Conservation (phyloP, 2,888 invertebrate genomes). For the Vesta saturnalis region DNA sequence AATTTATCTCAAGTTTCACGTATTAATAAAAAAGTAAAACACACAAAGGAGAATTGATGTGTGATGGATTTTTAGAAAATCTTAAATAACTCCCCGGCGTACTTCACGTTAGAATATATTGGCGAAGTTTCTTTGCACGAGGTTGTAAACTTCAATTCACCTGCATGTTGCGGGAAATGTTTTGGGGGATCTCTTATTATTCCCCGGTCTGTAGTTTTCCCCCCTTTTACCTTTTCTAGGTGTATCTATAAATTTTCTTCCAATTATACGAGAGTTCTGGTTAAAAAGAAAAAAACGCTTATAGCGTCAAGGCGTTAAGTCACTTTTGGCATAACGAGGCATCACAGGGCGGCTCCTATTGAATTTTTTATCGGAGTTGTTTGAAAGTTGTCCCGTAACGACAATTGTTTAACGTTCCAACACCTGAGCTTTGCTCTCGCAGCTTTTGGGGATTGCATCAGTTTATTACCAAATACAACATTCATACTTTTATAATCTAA, state of each 20-base stretch:
- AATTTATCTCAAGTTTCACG: background rate
- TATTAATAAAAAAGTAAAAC: background rate
- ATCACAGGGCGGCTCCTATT: constrained; percentile 34
- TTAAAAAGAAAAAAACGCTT: constrained; percentile 12
- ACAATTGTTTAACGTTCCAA: constrained; percentile 37
- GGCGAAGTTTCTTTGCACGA: background rate
- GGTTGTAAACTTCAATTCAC: constrained; percentile 13
- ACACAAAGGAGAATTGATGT: no score
- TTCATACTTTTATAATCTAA: constrained; percentile 26
- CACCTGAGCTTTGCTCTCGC: constrained; percentile 36
- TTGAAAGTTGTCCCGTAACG: constrained; percentile 36
- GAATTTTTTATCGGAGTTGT: constrained; percentile 42
- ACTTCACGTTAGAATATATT: background rate
- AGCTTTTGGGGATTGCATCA: constrained; percentile 22
- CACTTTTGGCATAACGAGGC: constrained; percentile 36
- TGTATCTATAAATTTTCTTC: constrained; percentile 25
- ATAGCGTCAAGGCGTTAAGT: constrained; percentile 34
- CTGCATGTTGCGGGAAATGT: background rate
- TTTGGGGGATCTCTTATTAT: constrained; percentile 24
- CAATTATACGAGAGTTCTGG: constrained; percentile 25
- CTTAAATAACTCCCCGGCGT: background rate
- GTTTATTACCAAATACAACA: constrained; percentile 26
- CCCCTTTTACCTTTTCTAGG: constrained; percentile 19
- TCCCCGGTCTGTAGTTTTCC: constrained; percentile 19
- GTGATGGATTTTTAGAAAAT: background rate